Conservation (phyloP, 2,797 vertebrate species). For the Ibycter americanus region DNA sequence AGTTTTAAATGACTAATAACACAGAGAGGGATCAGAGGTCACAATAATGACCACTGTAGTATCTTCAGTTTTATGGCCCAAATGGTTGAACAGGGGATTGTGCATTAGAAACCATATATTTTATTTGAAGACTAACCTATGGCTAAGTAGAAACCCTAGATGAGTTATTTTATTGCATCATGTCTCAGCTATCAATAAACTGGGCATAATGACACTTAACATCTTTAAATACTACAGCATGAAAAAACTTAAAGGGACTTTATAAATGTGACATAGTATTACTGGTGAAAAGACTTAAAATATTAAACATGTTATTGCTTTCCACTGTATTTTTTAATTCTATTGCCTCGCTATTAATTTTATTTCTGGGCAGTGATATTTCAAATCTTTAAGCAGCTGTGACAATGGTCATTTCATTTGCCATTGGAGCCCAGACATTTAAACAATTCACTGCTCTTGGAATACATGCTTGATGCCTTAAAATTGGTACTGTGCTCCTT, state of each 20-base stretch:
- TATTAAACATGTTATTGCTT: neutral
- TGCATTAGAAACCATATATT: neutral
- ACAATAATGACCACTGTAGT: conserved; percentile 16
- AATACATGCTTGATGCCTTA: neutral
- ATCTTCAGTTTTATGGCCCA: neutral
- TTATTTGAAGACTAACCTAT: conserved; percentile 18
- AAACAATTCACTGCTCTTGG: neutral
- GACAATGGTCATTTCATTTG: neutral
- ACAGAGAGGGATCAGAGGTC: neutral
- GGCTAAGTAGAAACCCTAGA: neutral
- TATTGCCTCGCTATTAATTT: rapidly evolving
- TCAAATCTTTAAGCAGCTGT: neutral
- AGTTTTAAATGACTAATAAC: conserved; percentile 13
- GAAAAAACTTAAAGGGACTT: neutral
- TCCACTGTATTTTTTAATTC: neutral
- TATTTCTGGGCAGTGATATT: neutral
- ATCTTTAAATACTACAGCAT: neutral
- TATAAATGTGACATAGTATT: neutral
- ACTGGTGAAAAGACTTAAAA: neutral
- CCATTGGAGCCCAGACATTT: neutral
- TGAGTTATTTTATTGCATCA: neutral
- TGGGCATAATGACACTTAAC: neutral
- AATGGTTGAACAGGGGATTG: neutral
- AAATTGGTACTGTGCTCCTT: neutral
- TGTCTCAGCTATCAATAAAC: neutral